A percentile compares a stretch with the other conserved stretches of the same genome.
phyloP scores from a whole-genome alignment of 2,888 invertebrate genomes.

The Piscicola geometra region DNA sequence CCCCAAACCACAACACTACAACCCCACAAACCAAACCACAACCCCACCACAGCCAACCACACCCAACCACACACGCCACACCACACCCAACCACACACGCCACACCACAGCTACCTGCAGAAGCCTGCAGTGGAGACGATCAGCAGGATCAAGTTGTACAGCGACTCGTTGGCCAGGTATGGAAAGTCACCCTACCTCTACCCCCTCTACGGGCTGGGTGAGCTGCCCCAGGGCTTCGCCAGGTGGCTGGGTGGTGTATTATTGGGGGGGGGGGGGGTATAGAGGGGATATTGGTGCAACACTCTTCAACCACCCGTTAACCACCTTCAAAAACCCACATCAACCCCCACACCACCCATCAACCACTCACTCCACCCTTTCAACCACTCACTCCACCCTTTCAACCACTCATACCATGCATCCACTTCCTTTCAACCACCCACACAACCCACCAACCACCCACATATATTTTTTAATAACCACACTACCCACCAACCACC shows the following conservation, averaged over 20 bases:
- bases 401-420: too few relatives aligned
- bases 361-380: too few relatives aligned
- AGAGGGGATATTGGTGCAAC: too few relatives aligned
- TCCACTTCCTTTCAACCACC: neutral
- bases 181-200: constrained; percentile 98
- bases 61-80: neutral
- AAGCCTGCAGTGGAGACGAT: constrained; percentile 78
- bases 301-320: too few relatives aligned
- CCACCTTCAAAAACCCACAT: too few relatives aligned
- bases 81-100: neutral
- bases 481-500: too few relatives aligned
- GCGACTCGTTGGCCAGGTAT: constrained; percentile 83
- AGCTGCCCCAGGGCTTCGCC: constrained; percentile 85
- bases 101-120: constrained; percentile 69
- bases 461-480: too few relatives aligned
- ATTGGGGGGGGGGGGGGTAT: too few relatives aligned
- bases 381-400: too few relatives aligned
- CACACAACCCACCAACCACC: too few relatives aligned
- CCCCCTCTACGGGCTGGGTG: constrained; percentile 97
- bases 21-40: neutral
- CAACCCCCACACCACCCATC: too few relatives aligned
- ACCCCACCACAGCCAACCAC: too few relatives aligned
- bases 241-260: constrained; percentile 48
- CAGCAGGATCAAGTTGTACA: constrained; percentile 84
- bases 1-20: neutral